Conservation (phyloP, 2,797 vertebrate species). For the Mareca penelope region DNA sequence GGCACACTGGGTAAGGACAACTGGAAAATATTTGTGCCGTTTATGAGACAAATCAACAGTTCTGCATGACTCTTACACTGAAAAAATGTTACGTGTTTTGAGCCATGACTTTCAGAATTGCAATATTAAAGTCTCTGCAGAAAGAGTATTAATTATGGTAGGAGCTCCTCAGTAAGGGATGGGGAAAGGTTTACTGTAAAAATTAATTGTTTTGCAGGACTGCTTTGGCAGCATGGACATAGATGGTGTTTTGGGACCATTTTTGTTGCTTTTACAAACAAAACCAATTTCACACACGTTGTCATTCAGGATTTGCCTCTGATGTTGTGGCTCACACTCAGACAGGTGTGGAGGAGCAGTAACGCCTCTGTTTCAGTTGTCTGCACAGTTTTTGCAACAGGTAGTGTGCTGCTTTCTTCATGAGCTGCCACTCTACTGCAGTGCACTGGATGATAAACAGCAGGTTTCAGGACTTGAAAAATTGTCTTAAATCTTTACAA, state of each 20-base stretch:
- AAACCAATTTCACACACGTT: neutral
- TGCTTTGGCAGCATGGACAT: neutral
- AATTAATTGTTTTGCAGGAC: neutral
- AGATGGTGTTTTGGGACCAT: neutral
- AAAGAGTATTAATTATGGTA: neutral
- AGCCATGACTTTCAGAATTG: neutral
- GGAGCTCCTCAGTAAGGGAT: neutral
- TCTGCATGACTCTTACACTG: neutral
- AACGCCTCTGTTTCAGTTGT: neutral
- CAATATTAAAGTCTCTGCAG: neutral
- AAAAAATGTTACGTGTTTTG: conserved; percentile 9
- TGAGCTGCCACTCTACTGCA: neutral
- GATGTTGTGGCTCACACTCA: neutral
- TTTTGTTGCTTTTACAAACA: neutral
- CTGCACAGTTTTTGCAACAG: neutral
- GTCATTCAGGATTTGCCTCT: neutral
- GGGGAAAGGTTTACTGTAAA: neutral
- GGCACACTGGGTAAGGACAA: neutral
- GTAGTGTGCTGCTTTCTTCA: neutral
- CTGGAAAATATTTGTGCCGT: conserved; percentile 22
- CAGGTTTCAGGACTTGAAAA: neutral
- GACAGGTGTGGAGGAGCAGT: neutral
- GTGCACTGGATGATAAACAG: neutral
- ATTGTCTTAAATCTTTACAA: neutral
- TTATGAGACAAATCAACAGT: neutral